Evolutionary conservation across 2,797 vertebrate genomes (phyloP), one percentile per base, ranked within the genome.

Genomic region (Hippopotamyrus pictus): DNA sequence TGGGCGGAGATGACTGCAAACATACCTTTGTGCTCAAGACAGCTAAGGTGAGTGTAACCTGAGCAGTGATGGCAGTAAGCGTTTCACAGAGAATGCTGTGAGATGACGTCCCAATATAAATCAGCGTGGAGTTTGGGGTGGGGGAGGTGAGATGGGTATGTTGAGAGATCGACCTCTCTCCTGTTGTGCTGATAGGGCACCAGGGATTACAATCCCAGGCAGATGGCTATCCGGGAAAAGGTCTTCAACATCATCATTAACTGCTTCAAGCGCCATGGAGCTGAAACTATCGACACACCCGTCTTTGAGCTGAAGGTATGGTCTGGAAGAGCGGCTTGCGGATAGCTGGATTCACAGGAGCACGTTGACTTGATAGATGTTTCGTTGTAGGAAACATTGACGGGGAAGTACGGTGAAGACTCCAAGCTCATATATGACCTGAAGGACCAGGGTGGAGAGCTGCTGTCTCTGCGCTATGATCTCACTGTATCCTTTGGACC

Each of bases 361-460:
- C 83, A 46, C n/a, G 41, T 9, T 51, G 19, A 41, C 41, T 46
- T n/a, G 76, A 3, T 82, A 46, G 37, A 82, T 46, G 41, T 46
- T 6, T 46, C 3, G 90, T n/a, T 89, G 7, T 85, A 99, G 98
- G 98, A 99, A 95, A 98, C 96, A 0, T 86, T 99, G 90, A 96
- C 92, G 0, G 98, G 98, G 65, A 99, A 99, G 91, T 99, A 99
- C 0, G 98, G 98, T 4, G 98, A 99, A 92, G 97, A 97, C 41
- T 96, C 97, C 0, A 97, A 98, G 92, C 98, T 99, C 82, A 99
- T 99, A 93, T 99, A 99, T 0, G 97, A 99, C 92, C 95, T 99
- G 89, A 98, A 99, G 92, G 98, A 99, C 93, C 98, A 99, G 90
- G 98, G 98, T 29, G 98, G 98, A 89, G 98, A 99, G 94, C 96